Evolutionary conservation across 2,797 vertebrate genomes (phyloP), one percentile per base, ranked within the genome.

Genomic region (Potorous gilbertii): DNA sequence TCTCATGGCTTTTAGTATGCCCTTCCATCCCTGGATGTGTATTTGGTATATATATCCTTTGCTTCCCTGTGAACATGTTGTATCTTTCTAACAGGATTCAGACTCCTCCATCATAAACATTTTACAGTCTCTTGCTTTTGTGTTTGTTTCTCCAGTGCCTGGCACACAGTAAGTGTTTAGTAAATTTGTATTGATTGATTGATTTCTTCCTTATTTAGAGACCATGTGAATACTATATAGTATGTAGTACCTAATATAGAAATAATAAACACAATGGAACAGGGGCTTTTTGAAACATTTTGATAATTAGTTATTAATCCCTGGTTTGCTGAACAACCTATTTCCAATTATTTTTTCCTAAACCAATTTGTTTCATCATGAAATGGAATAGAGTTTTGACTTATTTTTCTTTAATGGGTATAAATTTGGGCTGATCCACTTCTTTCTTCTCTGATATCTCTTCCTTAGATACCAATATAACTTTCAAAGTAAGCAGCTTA

Each of bases 181-280:
- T 46, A 27, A 81, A 27, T 81, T 81, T 81, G 18, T 24, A 74
- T 74, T 74, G 18, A 46, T 81, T 74, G n/a, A 21, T 74, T 46
- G 74, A 74, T 40, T 74, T n/a, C 34, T 74, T 74, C n/a, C 74
- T 46, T 46, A 21, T 40, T 81, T 46, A 81, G 21, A 28, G 40
- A 46, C 4, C 9, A 0, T 1, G 8, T 10, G 0, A 12, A 9
- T 1, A 1, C 0, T 34, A 3, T 31, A 14, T 4, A 74, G n/a
- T 40, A 74, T 40, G 66, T 46, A 46, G 2, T 11, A n/a, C 34
- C 14, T 66, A n/a, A 14, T 74, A 74, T 46, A 46, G 14, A 2
- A 0, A 6, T 18, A 46, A 34, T 18, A 34, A 18, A 21, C 21
- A 46, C 50, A 21, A 34, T 1, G 0, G 9, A 18, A 4, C 1